Evolutionary conservation across 2,888 invertebrate genomes (phyloP), one percentile per base, ranked within the genome.

Genomic region (Adela reaumurella): DNA sequence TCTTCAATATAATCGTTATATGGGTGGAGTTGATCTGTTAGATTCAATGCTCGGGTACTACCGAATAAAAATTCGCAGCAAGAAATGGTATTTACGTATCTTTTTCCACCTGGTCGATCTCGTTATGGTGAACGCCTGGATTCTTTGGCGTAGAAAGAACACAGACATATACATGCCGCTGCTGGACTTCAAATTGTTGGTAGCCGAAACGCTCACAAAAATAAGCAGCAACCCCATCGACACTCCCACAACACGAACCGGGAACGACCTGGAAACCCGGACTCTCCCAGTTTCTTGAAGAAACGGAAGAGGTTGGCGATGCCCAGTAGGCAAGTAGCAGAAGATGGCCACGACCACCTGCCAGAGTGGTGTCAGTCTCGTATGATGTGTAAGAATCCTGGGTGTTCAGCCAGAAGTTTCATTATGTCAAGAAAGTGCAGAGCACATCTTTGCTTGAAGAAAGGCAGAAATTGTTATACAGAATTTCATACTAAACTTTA

Each of bases 81-180:
- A 55, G 18, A 58, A 59, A 50, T 60, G 56, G 57, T 61, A 60
- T 46, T 48, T 56, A 43, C 51, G 56, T 2, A 43, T 60, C 10
- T 59, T 59, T 47, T 59, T 57, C 47, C 59, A 61, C 50, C 50
- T 60, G 20, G 19, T 59, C 42, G 57, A 59, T 47, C 42, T 59
- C 16, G 28, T 42, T n/a, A 47, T 43, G 24, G 56, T 60, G 2
- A 59, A 58, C 42, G 52, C 52, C 19, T 58, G 58, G 58, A 18
- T 57, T 35, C 44, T 58, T 45, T 58, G 57, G 55, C 41, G 57
- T 24, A 45, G 57, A 44, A 56, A 53, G 47, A 47, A 44, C 29
- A 46, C 51, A 16, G 28, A 54, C 43, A 43, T 20, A 41, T 57
- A 56, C 35, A 46, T 54, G 49, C 53, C 55, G 19, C 51, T 57